Base-by-base conservation (phyloP, 2,888 invertebrate genomes). In the Agrochola lota region DNA sequence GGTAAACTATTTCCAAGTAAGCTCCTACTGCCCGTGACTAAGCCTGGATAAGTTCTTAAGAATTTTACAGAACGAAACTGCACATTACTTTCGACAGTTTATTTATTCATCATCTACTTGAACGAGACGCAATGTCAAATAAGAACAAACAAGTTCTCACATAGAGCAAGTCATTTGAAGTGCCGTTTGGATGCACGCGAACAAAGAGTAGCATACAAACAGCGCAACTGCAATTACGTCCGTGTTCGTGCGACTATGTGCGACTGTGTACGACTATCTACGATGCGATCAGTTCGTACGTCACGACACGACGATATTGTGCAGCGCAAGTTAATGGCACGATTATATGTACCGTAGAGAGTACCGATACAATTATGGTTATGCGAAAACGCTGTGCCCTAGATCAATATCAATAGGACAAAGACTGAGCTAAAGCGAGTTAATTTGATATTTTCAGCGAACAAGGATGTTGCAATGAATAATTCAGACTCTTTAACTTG, bases 181-280 rank as follows among this genome's bases (percentile, higher is more conserved):
- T 73, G 62, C n/a, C 49, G 43, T 71, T 64, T 15, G 35, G 52
- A 64, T 67, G 71, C 55, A 26, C 43, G 46, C 63, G 43, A 73
- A 82, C 83, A 77, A 77, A 81, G 71, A 74, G 60, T 20, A 57
- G 30, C 70, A 60, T 59, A 74, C 71, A 77, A 76, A 85, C 55
- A 81, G 68, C 55, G 77, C 82, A 72, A 66, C 49, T 62, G 55
- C 57, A 68, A 69, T 77, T 66, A 68, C 60, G 57, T n/a, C 11
- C 40, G 60, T 20, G 73, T 64, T 23, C 55, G n/a, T 11, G 52
- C 30, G n/a, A 23, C n/a, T 20, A 8, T 12, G 26, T 52, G 20
- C 11, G 46, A 35, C 46, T 46, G 23, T 60, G 26, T 57, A 30
- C 60, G 49, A 35, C 57, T 63, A 60, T 68, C 30, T 63, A 59